Evolutionary conservation across 2,888 invertebrate species (phyloP).

Genomic region (Adelognathus sp.): DNA sequence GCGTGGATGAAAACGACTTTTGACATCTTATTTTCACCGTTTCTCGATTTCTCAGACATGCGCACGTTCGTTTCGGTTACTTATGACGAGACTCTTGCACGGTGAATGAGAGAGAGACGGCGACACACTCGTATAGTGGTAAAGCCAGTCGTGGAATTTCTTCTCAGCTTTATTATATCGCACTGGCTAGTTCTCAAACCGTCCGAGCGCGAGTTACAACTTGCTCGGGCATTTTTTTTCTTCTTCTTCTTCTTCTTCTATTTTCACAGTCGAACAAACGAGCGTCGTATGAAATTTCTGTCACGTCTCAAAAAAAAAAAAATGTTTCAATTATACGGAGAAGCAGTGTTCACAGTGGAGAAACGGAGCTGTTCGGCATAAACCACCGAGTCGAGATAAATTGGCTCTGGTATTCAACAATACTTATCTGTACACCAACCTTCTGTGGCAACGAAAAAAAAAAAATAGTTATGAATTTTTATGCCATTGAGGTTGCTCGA

Average conservation of each 20-base stretch:
- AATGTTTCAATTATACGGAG: slow-evolving; percentile 56
- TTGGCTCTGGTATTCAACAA: slow-evolving; percentile 36
- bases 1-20: slow-evolving; percentile 43
- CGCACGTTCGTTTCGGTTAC: slow-evolving; percentile 53
- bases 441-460: neutral
- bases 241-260: slow-evolving; percentile 4
- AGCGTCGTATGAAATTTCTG: slow-evolving; percentile 56
- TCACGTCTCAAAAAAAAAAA: slow-evolving; percentile 45
- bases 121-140: neutral
- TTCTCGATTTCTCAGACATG: slow-evolving; percentile 38
- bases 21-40: slow-evolving; percentile 59
- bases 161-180: slow-evolving; percentile 16
- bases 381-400: slow-evolving; percentile 13
- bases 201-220: neutral
- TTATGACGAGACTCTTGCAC: too few species aligned
- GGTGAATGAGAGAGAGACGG: slow-evolving; percentile 27
- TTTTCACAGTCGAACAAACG: slow-evolving; percentile 52
- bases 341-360: slow-evolving; percentile 7
- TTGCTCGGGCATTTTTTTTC: neutral
- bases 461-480: neutral
- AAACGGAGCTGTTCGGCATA: slow-evolving; percentile 1
- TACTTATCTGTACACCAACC: slow-evolving; percentile 30
- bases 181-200: neutral
- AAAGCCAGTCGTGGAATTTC: slow-evolving; percentile 40
- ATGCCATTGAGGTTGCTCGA: neutral